Evolutionary conservation across 2,113 vertebrate species (phyloP), one percentile per base, ranked within the genome.

Genomic region (Mellivora capensis): DNA sequence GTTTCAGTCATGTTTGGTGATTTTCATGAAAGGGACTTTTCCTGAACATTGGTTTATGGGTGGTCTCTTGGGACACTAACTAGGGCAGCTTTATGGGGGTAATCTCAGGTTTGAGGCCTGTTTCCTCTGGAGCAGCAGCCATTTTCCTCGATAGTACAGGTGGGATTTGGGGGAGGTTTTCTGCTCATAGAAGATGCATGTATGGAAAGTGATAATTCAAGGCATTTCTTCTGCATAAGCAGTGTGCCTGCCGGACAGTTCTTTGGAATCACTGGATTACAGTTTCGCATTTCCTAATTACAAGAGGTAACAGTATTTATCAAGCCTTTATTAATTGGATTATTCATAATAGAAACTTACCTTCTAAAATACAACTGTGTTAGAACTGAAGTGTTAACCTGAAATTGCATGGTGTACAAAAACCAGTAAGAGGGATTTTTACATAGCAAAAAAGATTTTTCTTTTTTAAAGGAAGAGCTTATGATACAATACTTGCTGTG

Each of bases 151-250:
- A 59, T 37, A 37, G 54, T 69, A 82, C 18, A 71, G 59, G 29
- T 67, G 31, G 93, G 61, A 59, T 85, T 86, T 47, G 91, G 61
- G 52, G 37, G 80, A 74, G 42, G 42, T 89, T 90, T 98, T 77
- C 74, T 90, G 93, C 49, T 87, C 77, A 67, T 11, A 88, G 82
- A 95, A 49, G 7, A 83, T 79, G 11, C 17, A 34, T 80, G 57
- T 42, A 31, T 93, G 37, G 74, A 93, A 59, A 93, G 52, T 86
- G 27, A 93, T 23, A 25, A 47, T 87, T 74, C 15, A 93, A 89
- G 47, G n/a, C 29, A 52, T 82, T 82, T 88, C 10, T 79, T 93
- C 34, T 95, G 11, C 15, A 20, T 84, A 86, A 92, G 61, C 27
- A 79, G 11, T 80, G 25, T 77, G 20, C 42, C 17, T 87, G 49